Conservation (phyloP, 2,797 vertebrate genomes). For the Valencia hispanica region DNA sequence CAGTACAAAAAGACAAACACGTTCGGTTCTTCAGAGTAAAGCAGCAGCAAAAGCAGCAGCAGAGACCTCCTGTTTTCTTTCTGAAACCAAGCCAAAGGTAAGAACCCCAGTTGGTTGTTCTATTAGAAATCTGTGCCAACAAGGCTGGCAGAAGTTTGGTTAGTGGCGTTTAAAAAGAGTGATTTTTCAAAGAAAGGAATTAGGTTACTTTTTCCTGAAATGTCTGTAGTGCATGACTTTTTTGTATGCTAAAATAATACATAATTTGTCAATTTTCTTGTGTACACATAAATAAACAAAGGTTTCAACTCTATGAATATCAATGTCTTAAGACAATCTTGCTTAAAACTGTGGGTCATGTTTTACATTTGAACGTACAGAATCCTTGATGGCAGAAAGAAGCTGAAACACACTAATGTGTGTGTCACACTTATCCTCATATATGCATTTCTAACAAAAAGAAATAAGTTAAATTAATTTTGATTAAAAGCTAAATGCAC, state of each 20-base stretch:
- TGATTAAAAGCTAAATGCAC: background rate
- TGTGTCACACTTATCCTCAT: background rate
- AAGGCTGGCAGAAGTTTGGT: background rate
- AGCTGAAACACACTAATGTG: background rate
- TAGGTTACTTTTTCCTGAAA: background rate
- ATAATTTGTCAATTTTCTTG: background rate
- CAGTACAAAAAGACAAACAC: conserved; percentile 63
- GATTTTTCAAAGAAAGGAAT: background rate
- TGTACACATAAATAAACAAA: background rate
- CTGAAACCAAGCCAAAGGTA: conserved; percentile 42
- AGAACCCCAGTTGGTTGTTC: background rate
- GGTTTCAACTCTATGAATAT: background rate
- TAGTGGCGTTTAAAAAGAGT: background rate
- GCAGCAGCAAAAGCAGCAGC: conserved; percentile 28
- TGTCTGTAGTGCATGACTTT: background rate
- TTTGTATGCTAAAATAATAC: background rate
- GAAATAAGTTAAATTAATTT: background rate
- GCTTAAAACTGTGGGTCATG: background rate
- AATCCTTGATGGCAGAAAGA: background rate
- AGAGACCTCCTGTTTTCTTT: background rate
- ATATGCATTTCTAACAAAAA: background rate
- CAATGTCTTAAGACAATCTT: background rate
- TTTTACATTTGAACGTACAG: background rate
- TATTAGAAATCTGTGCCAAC: background rate
- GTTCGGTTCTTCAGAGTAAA: conserved; percentile 33